A percentile compares a stretch with the other conserved stretches of the same genome.
Conservation (phyloP, 2,888 invertebrate genomes). For the Euzophera pinguis region DNA sequence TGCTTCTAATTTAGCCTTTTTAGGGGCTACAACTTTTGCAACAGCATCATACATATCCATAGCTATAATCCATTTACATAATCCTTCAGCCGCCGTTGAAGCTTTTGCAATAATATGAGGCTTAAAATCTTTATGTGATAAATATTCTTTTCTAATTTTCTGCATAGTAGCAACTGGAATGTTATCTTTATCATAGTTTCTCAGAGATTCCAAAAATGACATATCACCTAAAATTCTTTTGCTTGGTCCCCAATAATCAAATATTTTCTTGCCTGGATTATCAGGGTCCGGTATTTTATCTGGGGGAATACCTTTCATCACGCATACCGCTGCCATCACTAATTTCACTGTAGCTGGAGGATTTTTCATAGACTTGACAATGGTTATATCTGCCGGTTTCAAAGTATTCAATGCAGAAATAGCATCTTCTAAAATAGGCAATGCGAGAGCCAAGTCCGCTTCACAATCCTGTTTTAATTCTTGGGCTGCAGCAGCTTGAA, state of each 20-base stretch:
- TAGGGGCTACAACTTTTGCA: slow-evolving; percentile 90
- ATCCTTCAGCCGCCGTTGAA: slow-evolving; percentile 95
- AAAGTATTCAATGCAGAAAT: slow-evolving; percentile 89
- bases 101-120: slow-evolving; percentile 91
- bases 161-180: slow-evolving; percentile 86
- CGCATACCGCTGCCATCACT: slow-evolving; percentile 95
- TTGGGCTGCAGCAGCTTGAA: slow-evolving; percentile 91
- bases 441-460: slow-evolving; percentile 92
- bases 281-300: slow-evolving; percentile 87
- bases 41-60: slow-evolving; percentile 94
- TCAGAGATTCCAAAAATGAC: slow-evolving; percentile 86
- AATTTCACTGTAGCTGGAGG: slow-evolving; percentile 90
- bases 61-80: slow-evolving; percentile 94
- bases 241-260: slow-evolving; percentile 93
- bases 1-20: slow-evolving; percentile 88
- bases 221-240: slow-evolving; percentile 90
- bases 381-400: slow-evolving; percentile 90
- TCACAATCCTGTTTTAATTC: slow-evolving; percentile 94
- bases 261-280: slow-evolving; percentile 82
- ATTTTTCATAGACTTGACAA: slow-evolving; percentile 94
- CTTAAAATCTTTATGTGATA: slow-evolving; percentile 88
- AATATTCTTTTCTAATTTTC: slow-evolving; percentile 87
- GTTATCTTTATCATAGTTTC: slow-evolving; percentile 92
- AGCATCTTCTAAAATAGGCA: slow-evolving; percentile 89
- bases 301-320: slow-evolving; percentile 89